Conservation (phyloP, 53 echinoderm and acorn worm genomes). For the Actinopyga echinites region DNA sequence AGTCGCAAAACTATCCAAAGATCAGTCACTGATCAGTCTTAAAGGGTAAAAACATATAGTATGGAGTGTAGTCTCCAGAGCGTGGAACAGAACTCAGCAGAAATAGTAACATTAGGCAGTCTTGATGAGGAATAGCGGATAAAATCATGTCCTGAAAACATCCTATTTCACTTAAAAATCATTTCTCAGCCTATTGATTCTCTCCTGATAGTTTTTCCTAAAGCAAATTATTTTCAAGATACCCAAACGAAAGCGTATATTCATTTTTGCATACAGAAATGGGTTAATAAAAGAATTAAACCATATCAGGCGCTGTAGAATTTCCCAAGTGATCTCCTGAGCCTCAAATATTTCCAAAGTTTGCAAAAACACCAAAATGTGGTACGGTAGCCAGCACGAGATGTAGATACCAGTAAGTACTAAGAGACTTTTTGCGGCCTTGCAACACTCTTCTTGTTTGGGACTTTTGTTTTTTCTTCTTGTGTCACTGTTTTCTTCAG, state of each 20-base stretch:
- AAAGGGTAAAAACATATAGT: no score
- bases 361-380: conserved; percentile 31
- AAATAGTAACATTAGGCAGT: no score
- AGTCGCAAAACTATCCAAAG: no score
- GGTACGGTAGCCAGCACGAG: conserved; percentile 54
- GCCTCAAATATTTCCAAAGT: neutral
- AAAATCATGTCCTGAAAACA: no score
- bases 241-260: conserved; percentile 51
- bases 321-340: conserved; percentile 36
- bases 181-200: neutral
- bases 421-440: conserved; percentile 53
- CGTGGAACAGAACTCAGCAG: no score
- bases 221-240: conserved; percentile 52
- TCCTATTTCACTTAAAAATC: neutral
- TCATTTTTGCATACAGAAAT: conserved; percentile 67
- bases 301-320: conserved; percentile 64
- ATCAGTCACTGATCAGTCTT: no score
- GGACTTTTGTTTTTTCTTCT: no score
- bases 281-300: conserved; percentile 77
- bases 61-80: no score
- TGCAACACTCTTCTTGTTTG: neutral
- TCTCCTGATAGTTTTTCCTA: neutral
- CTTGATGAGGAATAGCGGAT: no score
- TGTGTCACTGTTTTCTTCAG: no score
- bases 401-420: conserved; percentile 61